These are phyloP conservation scores for Myotis brandtii DNA, from an alignment of 2,113 vertebrate genomes.

Conservation along the genomic window DNA sequence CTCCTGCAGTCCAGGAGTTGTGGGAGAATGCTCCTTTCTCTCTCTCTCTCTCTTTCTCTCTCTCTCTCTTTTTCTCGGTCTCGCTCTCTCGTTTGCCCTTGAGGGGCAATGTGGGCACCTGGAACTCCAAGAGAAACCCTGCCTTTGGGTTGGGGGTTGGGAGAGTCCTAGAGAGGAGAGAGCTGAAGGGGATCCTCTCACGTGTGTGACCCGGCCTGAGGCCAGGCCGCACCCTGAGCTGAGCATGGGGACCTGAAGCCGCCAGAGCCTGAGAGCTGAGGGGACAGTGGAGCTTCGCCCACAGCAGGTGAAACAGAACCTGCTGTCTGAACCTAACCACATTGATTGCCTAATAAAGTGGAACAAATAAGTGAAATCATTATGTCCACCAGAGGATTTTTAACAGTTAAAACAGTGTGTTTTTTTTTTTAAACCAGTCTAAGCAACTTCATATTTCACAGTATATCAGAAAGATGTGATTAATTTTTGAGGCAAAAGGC, in stretches of 20 bases:
- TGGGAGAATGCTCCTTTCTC: not conserved
- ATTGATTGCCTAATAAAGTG: not conserved
- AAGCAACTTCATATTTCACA: not conserved
- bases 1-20: not conserved
- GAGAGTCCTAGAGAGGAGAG: not conserved
- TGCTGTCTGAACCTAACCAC: not conserved
- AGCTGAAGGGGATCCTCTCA: not conserved
- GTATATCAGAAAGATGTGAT: not conserved
- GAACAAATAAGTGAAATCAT: not conserved
- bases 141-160: not conserved
- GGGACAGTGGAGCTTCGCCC: not conserved
- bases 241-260: not conserved
- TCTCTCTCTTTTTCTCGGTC: not conserved
- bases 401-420: not conserved
- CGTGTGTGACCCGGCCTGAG: not conserved
- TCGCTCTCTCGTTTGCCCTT: not conserved
- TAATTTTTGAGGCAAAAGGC: not conserved
- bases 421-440: not conserved
- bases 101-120: not conserved
- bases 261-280: not conserved
- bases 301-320: not conserved
- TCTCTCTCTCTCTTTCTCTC: not conserved
- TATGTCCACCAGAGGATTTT: not conserved
- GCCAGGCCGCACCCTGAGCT: not conserved
- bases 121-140: not conserved